Base-by-base conservation (phyloP, 2,797 vertebrate species). In the Tiaroga cobitis region DNA sequence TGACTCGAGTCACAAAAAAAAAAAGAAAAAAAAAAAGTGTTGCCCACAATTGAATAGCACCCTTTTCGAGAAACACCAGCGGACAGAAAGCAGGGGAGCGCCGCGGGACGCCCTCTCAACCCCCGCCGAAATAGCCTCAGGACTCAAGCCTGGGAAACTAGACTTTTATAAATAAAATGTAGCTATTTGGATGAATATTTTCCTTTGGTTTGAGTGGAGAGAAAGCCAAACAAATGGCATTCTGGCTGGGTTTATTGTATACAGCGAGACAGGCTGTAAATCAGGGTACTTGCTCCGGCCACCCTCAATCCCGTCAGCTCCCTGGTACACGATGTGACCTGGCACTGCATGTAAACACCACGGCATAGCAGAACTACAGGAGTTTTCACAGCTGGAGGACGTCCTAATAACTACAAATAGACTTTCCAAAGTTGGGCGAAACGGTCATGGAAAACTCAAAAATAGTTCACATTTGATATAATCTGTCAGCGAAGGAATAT, bases 141-240 rank as follows among this genome's bases (percentile, higher is more conserved):
- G 81, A 75, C 81, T 37, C 39, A 19, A 41, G 69, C 34, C 51
- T 80, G 74, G 65, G 51, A 82, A 77, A 78, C 24, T 37, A 32
- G 67, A 65, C 73, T 34, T 59, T 87, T 84, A 74, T 74, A 83
- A 87, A 80, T 80, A 74, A 67, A 79, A 73, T n/a, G 49, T 16
- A 19, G 32, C 63, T 56, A 76, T 16, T 49, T 34, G 29, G 37
- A 56, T 39, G 46, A 87, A 87, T 80, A 83, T 73, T 83, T 70
- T 87, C 26, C 59, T 67, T 84, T 16, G 43, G 86, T 74, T 54
- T 84, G 49, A 84, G 81, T 43, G 69, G 75, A 72, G 85, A 79
- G 74, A 26, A 68, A 79, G 81, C 67, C 32, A 82, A 86, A 83
- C 81, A 83, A 87, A 80, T 54, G 51, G 56, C n/a, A 79, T 86